These are phyloP conservation scores for Drosophila seguyi DNA, from an alignment of 1,140 invertebrate genomes.

Conservation along the genomic window DNA sequence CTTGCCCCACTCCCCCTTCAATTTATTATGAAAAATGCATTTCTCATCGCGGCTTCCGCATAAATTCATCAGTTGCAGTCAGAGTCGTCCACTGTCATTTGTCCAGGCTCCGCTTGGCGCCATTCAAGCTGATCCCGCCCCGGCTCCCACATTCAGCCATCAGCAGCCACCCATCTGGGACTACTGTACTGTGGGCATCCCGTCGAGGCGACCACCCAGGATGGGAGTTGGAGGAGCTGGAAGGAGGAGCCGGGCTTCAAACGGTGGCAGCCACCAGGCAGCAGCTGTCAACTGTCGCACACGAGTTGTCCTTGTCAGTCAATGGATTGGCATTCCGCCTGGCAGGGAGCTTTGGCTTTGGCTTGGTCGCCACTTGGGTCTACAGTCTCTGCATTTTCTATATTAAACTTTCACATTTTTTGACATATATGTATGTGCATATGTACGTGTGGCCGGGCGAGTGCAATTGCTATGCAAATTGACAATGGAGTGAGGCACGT, in stretches of 20 bases:
- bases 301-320: conserved; percentile 82
- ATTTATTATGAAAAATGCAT: conserved; percentile 81
- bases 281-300: conserved; percentile 83
- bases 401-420: conserved; percentile 83
- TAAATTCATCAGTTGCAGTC: conserved; percentile 77
- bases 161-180: conserved; percentile 46
- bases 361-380: conserved; percentile 16
- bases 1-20: conserved; percentile 39
- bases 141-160: conserved; percentile 4
- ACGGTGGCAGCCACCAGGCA: conserved; percentile 72
- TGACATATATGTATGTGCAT: conserved; percentile 41
- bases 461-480: conserved; percentile 81
- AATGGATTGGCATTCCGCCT: conserved; percentile 58
- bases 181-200: conserved; percentile 50
- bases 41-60: conserved; percentile 68
- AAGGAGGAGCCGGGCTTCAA: conserved; percentile 33
- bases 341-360: conserved; percentile 30
- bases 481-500: conserved; percentile 28
- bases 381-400: conserved; percentile 72
- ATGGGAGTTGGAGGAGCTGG: neutral
- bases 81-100: conserved; percentile 66
- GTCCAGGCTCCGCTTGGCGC: conserved; percentile 59
- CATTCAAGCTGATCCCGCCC: conserved; percentile 14
- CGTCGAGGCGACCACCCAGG: conserved; percentile 48
- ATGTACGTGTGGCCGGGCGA: conserved; percentile 11